Base-by-base conservation (phyloP, 92 coral and sea anemone species). In the Paragorgia papillata region DNA sequence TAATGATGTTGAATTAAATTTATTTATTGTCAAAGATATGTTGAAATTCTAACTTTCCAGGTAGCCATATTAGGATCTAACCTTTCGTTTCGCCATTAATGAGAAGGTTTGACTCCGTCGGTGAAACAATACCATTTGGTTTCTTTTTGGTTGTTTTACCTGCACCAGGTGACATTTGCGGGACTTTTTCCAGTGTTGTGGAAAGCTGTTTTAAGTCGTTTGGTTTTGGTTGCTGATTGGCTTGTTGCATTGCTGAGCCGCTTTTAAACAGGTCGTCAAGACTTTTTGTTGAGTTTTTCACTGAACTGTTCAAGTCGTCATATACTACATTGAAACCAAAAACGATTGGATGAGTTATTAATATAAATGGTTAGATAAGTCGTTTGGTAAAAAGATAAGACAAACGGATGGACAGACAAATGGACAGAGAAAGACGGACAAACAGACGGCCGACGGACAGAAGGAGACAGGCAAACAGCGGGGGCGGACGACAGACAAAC, bases 1-100 rank as follows among this genome's bases (percentile, higher is more conserved):
- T 10, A n/a, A n/a, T n/a, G n/a, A n/a, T n/a, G n/a, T n/a, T n/a
- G n/a, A n/a, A n/a, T n/a, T n/a, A n/a, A n/a, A n/a, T n/a, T n/a
- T n/a, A n/a, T n/a, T n/a, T n/a, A n/a, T n/a, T n/a, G n/a, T n/a
- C n/a, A n/a, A n/a, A n/a, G n/a, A n/a, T n/a, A n/a, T n/a, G n/a
- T n/a, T n/a, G n/a, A n/a, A n/a, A n/a, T 51, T 5, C 53, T 6
- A 56, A 17, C 14, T 4, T 18, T 14, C 7, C 62, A 28, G n/a
- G n/a, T n/a, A n/a, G n/a, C n/a, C n/a, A n/a, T n/a, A n/a, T n/a
- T n/a, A n/a, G n/a, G n/a, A n/a, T n/a, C n/a, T n/a, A 56, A 71
- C 78, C 78, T 51, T 57, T 71, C 8, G 64, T 55, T 3, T 71
- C 78, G 53, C 78, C 78, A 15, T 71, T 71, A 44, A 71, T 71